Conservation (phyloP, 2,113 vertebrate species). For the Cranoglanis bouderius region DNA sequence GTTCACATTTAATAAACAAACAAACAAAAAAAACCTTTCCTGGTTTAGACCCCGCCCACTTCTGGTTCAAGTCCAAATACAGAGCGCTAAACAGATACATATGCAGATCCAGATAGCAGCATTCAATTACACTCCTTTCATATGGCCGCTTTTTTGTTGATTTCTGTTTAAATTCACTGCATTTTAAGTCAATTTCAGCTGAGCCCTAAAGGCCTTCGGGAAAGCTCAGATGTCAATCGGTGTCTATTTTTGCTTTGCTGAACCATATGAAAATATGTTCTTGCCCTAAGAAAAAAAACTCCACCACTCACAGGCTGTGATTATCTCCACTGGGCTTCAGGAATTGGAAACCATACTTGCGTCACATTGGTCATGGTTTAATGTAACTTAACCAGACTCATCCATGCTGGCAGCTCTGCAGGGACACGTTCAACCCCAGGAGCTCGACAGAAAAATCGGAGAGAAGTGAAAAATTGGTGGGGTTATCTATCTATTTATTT, state of each 20-base stretch:
- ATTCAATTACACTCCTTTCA: neutral
- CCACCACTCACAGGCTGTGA: constrained; percentile 47
- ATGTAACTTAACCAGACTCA: constrained; percentile 47
- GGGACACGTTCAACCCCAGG: constrained; percentile 35
- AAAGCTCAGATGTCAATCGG: constrained; percentile 17
- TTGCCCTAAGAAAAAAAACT: constrained; percentile 15
- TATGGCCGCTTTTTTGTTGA: neutral
- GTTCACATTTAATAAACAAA: neutral
- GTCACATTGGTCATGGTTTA: constrained; percentile 54
- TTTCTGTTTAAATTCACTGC: constrained; percentile 4
- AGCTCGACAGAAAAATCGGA: neutral
- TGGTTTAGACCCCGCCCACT: neutral
- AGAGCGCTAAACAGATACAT: neutral
- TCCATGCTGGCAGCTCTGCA: constrained; percentile 40
- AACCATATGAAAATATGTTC: constrained; percentile 46
- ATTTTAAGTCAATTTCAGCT: constrained; percentile 7
- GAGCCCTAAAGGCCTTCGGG: constrained; percentile 28
- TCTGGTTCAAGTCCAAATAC: neutral
- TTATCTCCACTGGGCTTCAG: constrained; percentile 50
- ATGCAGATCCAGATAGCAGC: neutral
- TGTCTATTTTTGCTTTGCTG: constrained; percentile 41
- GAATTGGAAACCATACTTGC: constrained; percentile 55
- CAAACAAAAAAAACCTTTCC: neutral
- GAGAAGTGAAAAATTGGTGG: neutral
- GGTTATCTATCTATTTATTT: neutral